Base-by-base conservation (phyloP, 1,140 invertebrate species). In the Hylaeus volcanicus region DNA sequence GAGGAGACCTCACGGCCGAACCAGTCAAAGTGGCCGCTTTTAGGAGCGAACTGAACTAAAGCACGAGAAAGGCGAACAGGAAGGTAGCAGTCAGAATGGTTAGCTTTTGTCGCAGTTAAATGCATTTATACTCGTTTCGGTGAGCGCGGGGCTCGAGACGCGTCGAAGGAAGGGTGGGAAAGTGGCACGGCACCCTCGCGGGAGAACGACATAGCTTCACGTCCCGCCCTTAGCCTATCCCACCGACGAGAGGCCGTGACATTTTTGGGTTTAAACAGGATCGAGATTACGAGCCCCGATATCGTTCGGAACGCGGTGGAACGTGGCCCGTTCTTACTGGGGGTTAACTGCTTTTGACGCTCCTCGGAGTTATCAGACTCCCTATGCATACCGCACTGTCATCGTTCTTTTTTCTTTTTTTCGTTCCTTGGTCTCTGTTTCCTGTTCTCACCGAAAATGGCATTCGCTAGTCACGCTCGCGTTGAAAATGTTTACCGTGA, bases 161-260 rank as follows among this genome's bases (percentile, higher is more conserved):
- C 15, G 41, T 11, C 26, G 51, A 58, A 48, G 51, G 45, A 65
- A 83, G 83, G 75, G 85, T 89, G 81, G 70, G 86, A 89, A 90
- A 85, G 70, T 74, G 56, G 60, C 70, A 26, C 68, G 68, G 66
- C 79, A 87, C 69, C 74, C 82, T 77, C 71, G 72, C 63, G 64
- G 68, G 65, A 65, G 64, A 72, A 78, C 84, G 53, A 58, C 87
- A 90, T 90, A 90, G 71, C 83, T 84, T 89, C 90, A 90, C 90
- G 88, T 90, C 74, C 55, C 74, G 81, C 81, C 78, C 84, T 88
- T 84, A 86, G 88, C 64, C 71, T 79, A 81, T 75, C 80, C 75
- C 60, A 76, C 74, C 63, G 37, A 41, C 39, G 55, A 79, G 71
- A 55, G 74, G 51, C 64, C 70, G 66, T 79, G 71, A 79, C 71